These are phyloP conservation scores for Bactericera cockerelli DNA, from an alignment of 1,140 invertebrate species.

Conservation along the genomic window DNA sequence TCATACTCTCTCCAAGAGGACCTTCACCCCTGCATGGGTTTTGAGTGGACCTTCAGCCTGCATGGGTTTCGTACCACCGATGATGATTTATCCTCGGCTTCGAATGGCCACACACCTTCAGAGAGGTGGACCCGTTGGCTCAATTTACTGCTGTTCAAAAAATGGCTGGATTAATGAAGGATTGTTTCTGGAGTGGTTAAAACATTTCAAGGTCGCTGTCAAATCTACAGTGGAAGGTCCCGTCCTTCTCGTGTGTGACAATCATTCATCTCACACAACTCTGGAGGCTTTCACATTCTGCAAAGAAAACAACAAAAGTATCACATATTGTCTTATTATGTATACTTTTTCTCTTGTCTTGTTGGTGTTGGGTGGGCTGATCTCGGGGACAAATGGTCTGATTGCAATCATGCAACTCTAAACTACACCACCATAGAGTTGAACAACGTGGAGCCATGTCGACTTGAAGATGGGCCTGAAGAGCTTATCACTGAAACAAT, in stretches of 20 bases:
- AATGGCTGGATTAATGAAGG: slow-evolving; percentile 26
- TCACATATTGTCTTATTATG: too few species aligned
- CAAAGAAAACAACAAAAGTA: neutral
- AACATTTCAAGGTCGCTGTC: slow-evolving; percentile 22
- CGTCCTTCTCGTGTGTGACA: slow-evolving; percentile 25
- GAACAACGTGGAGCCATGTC: neutral
- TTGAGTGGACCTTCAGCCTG: too few species aligned
- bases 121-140: slow-evolving; percentile 25
- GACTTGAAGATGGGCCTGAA: neutral
- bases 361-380: too few species aligned
- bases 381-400: too few species aligned
- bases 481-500: neutral
- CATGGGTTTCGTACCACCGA: slow-evolving; percentile 27
- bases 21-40: too few species aligned
- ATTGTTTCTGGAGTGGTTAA: slow-evolving; percentile 25
- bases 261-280: slow-evolving; percentile 23
- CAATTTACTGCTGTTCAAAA: slow-evolving; percentile 18
- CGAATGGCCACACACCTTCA: slow-evolving; percentile 21
- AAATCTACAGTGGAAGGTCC: slow-evolving; percentile 21
- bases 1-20: too few species aligned
- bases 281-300: slow-evolving; percentile 6
- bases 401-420: too few species aligned
- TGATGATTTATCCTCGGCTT: slow-evolving; percentile 28
- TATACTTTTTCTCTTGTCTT: too few species aligned
- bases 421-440: too few species aligned